A percentile compares a stretch with the other conserved stretches of the same genome.
Evolutionary conservation across 2,888 invertebrate genomes (phyloP).

Genomic region (Clanis bilineata): DNA sequence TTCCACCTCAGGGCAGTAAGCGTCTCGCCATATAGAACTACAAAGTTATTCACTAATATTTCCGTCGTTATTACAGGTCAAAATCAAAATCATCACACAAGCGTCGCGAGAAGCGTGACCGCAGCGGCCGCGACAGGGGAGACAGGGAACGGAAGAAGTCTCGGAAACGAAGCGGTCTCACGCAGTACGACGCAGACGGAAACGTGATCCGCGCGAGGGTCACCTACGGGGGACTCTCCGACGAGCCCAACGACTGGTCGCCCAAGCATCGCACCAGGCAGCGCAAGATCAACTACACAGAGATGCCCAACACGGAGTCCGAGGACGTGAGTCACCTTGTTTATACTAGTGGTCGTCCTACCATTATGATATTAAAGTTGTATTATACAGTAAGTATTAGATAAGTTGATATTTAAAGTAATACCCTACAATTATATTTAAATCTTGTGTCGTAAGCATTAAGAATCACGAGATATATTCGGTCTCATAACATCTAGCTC

Average conservation of each 20-base stretch:
- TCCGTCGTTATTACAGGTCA: not conserved
- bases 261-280: constrained; percentile 87
- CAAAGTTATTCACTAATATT: no score
- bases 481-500: no score
- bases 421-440: no score
- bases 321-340: constrained; percentile 82
- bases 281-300: constrained; percentile 89
- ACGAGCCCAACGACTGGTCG: constrained; percentile 80
- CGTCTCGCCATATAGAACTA: no score
- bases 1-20: no score
- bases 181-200: constrained; percentile 67
- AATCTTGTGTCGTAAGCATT: no score
- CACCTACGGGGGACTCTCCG: constrained; percentile 83
- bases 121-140: constrained; percentile 15
- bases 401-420: no score
- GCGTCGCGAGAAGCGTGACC: constrained; percentile 29
- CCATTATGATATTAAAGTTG: no score
- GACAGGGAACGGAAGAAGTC: constrained; percentile 27
- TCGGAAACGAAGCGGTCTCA: constrained; percentile 45
- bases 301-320: constrained; percentile 88
- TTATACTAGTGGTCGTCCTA: not conserved
- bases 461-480: no score
- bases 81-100: constrained; percentile 46
- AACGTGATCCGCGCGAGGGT: constrained; percentile 66
- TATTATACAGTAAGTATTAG: no score